Evolutionary conservation across 2,113 vertebrate species (phyloP), one percentile per base, ranked within the genome.

Genomic region (Paratilapia polleni): DNA sequence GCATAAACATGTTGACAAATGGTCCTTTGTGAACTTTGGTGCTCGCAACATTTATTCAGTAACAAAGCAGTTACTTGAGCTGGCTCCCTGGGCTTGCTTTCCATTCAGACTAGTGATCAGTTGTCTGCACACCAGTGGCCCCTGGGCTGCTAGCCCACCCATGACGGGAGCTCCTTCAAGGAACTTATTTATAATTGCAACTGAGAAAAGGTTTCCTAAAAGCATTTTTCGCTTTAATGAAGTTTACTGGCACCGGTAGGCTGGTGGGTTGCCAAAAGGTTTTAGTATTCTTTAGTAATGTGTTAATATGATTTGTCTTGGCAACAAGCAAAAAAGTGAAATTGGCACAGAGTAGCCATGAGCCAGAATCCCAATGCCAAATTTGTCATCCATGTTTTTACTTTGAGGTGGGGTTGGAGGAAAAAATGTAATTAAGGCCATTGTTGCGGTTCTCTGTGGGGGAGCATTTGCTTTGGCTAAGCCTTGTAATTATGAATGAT

Each of bases 11-110:
- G 95, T 95, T 95, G 94, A 96, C 95, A 96, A 96, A 94, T 94
- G 95, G 91, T 88, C 87, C 94, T 95, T 96, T 96, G 95, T 96
- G 91, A 95, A 94, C 94, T 89, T 93, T 87, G 92, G 92, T 94
- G 93, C 93, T 85, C 89, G 89, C 79, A 86, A 95, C 94, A 95
- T 96, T 95, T 95, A 95, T 96, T 95, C 94, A 77, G 91, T 92
- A 95, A 96, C 95, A 96, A 96, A 95, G 95, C 93, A 92, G 95
- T 94, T 93, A 96, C 94, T 95, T 92, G 96, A 96, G 96, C 95
- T 84, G 95, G 87, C 94, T 95, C 91, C 88, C 87, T 87, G 91
- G 93, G 92, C 94, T 93, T 93, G 93, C 94, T 95, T 93, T 96
- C 92, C 92, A 94, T 95, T 95, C 93, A 94, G 91, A 83, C 80